Percentiles rank a stretch among this genome's conserved stretches.
These are phyloP conservation scores for Tupaia chinensis DNA, from an alignment of 2,113 vertebrate genomes.

Conservation along the genomic window DNA sequence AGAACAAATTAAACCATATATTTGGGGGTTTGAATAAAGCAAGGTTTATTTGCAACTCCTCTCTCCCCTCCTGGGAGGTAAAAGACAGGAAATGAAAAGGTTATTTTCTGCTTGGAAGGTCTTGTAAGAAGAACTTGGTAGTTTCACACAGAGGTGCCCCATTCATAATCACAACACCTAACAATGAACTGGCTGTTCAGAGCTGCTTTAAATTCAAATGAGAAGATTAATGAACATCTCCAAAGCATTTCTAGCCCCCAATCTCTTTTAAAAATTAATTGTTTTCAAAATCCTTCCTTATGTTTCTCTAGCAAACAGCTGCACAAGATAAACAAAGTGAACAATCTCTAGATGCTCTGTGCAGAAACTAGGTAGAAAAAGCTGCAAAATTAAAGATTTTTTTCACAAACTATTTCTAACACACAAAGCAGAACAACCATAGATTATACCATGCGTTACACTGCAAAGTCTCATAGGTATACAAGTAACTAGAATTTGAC, in stretches of 20 bases:
- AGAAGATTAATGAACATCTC: slow-evolving; percentile 66
- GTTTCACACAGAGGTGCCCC: slow-evolving; percentile 78
- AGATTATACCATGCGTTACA: not conserved
- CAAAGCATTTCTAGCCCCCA: slow-evolving; percentile 61
- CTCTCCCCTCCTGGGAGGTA: slow-evolving; percentile 57
- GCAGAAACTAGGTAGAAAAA: slow-evolving; percentile 32
- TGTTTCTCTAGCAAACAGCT: slow-evolving; percentile 73
- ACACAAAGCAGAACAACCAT: not conserved
- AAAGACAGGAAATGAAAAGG: slow-evolving; percentile 72
- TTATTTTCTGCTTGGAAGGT: slow-evolving; percentile 80
- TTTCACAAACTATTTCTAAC: slow-evolving; percentile 58
- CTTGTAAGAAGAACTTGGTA: slow-evolving; percentile 72
- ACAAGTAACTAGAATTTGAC: slow-evolving; percentile 2
- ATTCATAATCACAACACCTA: slow-evolving; percentile 69
- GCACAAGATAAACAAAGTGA: slow-evolving; percentile 68
- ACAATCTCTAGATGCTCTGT: slow-evolving; percentile 41
- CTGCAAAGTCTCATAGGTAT: not conserved
- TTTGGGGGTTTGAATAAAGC: slow-evolving; percentile 55
- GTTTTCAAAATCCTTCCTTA: slow-evolving; percentile 71
- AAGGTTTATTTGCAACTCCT: slow-evolving; percentile 46
- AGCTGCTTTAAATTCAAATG: slow-evolving; percentile 75
- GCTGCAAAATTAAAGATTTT: slow-evolving; percentile 18
- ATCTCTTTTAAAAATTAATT: slow-evolving; percentile 77
- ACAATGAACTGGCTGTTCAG: slow-evolving; percentile 73
- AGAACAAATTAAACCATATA: not conserved